Conservation (phyloP, 2,888 invertebrate genomes). For the Altica lythri region DNA sequence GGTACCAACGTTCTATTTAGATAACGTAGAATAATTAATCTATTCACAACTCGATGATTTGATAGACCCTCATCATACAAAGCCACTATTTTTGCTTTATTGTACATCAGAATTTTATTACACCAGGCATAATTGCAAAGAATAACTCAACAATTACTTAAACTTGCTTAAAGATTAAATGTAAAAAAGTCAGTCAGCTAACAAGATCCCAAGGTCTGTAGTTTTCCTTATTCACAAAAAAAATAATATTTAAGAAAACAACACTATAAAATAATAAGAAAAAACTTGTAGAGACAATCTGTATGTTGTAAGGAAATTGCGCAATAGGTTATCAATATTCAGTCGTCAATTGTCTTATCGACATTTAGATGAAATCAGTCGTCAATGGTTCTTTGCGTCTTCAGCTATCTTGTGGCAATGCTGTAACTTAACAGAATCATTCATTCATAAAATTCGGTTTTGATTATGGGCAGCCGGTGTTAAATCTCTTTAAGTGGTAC, state of each 20-base stretch:
- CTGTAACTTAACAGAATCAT: constrained; percentile 21
- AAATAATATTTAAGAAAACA: not conserved
- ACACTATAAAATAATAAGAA: not conserved
- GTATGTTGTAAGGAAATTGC: constrained; percentile 19
- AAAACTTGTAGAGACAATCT: not conserved
- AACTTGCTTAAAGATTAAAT: no score
- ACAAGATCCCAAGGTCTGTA: no score
- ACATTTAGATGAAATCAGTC: constrained; percentile 11
- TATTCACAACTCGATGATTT: no score
- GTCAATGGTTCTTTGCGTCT: constrained; percentile 12
- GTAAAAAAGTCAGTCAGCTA: no score
- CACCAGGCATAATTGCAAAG: no score
- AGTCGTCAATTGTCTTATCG: constrained; percentile 22
- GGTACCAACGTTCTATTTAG: no score
- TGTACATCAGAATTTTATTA: no score
- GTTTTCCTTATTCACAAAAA: no score
- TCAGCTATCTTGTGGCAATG: constrained; percentile 4
- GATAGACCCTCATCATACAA: no score
- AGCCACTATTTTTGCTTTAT: no score
- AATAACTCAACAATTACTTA: no score
- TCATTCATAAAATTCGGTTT: constrained; percentile 30
- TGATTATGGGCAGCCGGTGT: constrained; percentile 22
- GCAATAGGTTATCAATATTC: constrained; percentile 10
- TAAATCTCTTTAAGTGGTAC: constrained; percentile 14
- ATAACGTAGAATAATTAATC: no score